phyloP scores from a whole-genome alignment of 2,113 vertebrate species.

The Trichechus manatus region DNA sequence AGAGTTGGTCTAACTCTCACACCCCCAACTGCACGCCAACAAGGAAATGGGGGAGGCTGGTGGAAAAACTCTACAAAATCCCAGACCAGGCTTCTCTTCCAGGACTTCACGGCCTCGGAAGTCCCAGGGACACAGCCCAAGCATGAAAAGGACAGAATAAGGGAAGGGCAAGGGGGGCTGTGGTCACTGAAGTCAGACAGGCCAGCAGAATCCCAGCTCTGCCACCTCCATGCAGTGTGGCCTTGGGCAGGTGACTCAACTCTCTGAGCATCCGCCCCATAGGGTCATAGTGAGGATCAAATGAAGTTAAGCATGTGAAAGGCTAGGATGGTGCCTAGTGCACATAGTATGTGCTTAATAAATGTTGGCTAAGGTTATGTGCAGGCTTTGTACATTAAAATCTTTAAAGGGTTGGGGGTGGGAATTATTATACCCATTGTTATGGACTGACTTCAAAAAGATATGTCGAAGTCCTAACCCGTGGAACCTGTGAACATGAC shows the following conservation, averaged over 20 bases:
- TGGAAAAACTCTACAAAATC: neutral
- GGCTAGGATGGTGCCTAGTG: neutral
- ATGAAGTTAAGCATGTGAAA: neutral
- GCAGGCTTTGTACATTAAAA: too few species aligned
- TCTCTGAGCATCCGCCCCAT: neutral
- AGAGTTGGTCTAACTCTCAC: too few species aligned
- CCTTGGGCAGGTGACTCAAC: neutral
- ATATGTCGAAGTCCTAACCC: too few species aligned
- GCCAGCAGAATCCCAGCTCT: neutral
- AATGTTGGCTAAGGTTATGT: too few species aligned
- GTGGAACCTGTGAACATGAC: too few species aligned
- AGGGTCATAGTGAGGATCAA: neutral
- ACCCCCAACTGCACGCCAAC: accelerated
- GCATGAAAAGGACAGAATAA: accelerated
- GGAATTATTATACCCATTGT: neutral
- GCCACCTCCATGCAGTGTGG: neutral
- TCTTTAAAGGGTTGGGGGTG: neutral
- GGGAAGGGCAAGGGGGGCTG: neutral
- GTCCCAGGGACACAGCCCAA: neutral
- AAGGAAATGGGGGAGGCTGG: accelerated
- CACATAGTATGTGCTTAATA: too few species aligned
- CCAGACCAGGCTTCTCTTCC: neutral
- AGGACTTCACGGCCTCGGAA: neutral
- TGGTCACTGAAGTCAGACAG: neutral
- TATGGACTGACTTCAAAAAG: too few species aligned